phyloP scores from a whole-genome alignment of 2,113 vertebrate genomes.

The Coreoperca whiteheadi region DNA sequence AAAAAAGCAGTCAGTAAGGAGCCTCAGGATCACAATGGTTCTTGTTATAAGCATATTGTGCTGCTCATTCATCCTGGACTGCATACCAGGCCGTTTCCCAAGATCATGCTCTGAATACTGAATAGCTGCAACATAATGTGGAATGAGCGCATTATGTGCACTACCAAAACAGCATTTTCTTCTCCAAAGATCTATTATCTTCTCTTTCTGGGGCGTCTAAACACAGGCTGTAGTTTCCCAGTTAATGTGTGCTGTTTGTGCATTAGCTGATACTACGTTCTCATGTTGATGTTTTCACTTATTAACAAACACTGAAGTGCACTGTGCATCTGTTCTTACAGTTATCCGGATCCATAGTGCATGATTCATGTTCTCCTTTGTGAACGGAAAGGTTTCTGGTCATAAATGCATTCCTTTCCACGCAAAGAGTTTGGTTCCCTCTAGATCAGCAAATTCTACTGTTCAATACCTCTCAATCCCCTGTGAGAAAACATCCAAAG shows the following conservation, averaged over 20 bases:
- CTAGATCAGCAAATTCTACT: conserved; percentile 51
- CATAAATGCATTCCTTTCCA: conserved; percentile 40
- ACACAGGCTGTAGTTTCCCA: conserved; percentile 27
- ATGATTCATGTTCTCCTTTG: conserved; percentile 20
- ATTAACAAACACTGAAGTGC: neutral
- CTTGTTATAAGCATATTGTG: conserved; percentile 57
- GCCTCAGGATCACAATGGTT: conserved; percentile 61
- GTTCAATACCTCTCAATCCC: conserved; percentile 42
- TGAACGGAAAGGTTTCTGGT: conserved; percentile 12
- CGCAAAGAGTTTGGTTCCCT: conserved; percentile 41
- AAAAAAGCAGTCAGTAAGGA: conserved; percentile 34
- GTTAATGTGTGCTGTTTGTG: neutral
- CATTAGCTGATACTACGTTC: conserved; percentile 17
- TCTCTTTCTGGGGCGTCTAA: conserved; percentile 44
- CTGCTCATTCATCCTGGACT: conserved; percentile 57
- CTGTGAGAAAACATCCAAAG: conserved; percentile 56
- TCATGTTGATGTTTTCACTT: neutral
- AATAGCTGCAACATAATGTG: conserved; percentile 70
- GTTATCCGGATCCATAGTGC: neutral
- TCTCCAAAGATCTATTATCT: conserved; percentile 62
- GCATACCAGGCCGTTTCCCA: conserved; percentile 72
- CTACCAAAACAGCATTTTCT: conserved; percentile 42
- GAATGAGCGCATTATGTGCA: conserved; percentile 63
- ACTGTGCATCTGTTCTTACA: neutral
- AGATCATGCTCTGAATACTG: conserved; percentile 71